Base-by-base conservation (phyloP, 2,113 vertebrate genomes). In the Osmerus mordax region DNA sequence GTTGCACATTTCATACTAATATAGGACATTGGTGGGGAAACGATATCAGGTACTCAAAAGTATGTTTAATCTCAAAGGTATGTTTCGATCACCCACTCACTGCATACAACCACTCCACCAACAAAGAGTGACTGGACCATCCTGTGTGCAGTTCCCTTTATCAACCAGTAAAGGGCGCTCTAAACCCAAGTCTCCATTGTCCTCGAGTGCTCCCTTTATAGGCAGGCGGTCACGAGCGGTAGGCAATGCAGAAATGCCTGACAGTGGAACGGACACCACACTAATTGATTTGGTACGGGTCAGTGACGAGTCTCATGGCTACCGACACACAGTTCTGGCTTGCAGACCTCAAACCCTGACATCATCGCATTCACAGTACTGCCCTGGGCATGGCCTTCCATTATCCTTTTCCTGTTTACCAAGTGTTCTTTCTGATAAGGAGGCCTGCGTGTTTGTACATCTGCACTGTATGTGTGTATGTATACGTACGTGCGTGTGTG, bases 121-220 rank as follows among this genome's bases (percentile, higher is more conserved):
- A 60, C 32, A 78, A 56, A 81, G 28, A 6, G 1, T 11, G 60
- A 47, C 6, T 36, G 3, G 53, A 36, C 6, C 12, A 8, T 18
- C 5, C 0, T 4, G 4, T 1, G 11, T 76, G 72, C 59, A 73
- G 0, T 70, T 51, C 18, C 56, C 21, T 19, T 4, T 16, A 2
- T 32, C 29, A 2, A 65, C 80, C 90, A 90, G 71, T 61, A 85
- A 90, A 77, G 25, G 83, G 58, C 81, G 32, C 60, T 59, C 61
- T 55, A 62, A 21, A 28, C 52, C 53, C 53, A 68, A 61, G 6
- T 68, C 63, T 53, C 36, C 15, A 5, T 70, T 88, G 76, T 88
- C 78, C 80, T 83, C 56, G 78, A 3, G 56, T 73, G 77, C 69
- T 79, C 83, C 63, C 23, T 29, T 56, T 53, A 68, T 52, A 16